A percentile compares a stretch with the other conserved stretches of the same genome.
These are phyloP conservation scores for Percopsis transmontana DNA, from an alignment of 2,113 vertebrate species.

Conservation along the genomic window DNA sequence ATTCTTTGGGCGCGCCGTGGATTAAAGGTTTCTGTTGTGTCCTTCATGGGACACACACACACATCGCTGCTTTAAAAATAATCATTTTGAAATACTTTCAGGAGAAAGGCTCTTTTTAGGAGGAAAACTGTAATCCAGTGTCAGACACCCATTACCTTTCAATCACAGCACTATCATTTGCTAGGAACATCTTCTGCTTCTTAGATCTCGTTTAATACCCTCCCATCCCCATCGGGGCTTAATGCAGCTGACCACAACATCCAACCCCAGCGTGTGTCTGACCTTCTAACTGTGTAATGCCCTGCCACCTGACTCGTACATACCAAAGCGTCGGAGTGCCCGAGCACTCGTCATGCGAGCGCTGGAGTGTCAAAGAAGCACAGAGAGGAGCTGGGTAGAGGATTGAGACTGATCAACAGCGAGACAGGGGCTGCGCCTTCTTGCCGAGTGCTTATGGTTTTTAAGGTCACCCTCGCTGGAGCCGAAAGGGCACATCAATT, in stretches of 20 bases:
- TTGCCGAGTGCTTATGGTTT: conserved; percentile 65
- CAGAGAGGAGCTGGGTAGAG: conserved; percentile 44
- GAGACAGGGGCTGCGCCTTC: conserved; percentile 56
- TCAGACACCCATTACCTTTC: conserved; percentile 44
- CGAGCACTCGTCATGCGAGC: conserved; percentile 43
- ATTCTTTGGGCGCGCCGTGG: conserved; percentile 54
- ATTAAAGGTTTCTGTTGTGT: conserved; percentile 54
- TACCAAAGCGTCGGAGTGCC: conserved; percentile 45
- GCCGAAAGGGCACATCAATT: conserved; percentile 81
- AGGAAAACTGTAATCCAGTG: conserved; percentile 42
- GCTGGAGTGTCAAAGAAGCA: conserved; percentile 39
- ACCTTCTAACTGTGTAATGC: conserved; percentile 27
- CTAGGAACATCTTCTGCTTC: conserved; percentile 60
- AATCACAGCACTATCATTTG: conserved; percentile 57
- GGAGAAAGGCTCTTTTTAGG: conserved; percentile 12
- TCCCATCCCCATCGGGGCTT: conserved; percentile 45
- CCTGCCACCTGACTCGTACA: conserved; percentile 15
- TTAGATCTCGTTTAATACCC: conserved; percentile 56
- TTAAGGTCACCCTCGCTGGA: conserved; percentile 77
- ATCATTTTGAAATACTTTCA: too few species aligned
- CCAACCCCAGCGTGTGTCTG: conserved; percentile 19
- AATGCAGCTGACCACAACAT: conserved; percentile 47
- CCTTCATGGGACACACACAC: conserved; percentile 29
- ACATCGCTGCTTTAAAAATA: too few species aligned
- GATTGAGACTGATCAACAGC: conserved; percentile 65